A percentile compares a stretch with the other conserved stretches of the same genome.
Conservation (phyloP, 2,797 vertebrate species). For the Hypotaenidia philippensis region DNA sequence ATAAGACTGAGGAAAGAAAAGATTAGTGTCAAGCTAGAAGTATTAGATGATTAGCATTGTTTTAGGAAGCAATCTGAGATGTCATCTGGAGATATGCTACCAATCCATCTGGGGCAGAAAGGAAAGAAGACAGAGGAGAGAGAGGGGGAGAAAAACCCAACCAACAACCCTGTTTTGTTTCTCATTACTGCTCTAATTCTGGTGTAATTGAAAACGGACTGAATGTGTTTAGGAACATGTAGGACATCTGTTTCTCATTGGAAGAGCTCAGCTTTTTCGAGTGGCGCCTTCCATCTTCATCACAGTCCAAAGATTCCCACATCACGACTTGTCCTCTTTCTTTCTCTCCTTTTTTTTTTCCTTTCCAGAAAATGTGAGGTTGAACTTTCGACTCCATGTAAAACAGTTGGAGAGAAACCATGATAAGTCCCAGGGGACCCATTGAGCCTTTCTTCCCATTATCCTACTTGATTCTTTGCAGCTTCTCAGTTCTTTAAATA, state of each 20-base stretch:
- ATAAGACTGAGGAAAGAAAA: background rate
- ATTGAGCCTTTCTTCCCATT: slow-evolving; percentile 65
- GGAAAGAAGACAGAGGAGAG: background rate
- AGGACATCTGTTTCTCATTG: slow-evolving; percentile 86
- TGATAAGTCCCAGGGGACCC: slow-evolving; percentile 41
- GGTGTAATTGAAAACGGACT: slow-evolving; percentile 74
- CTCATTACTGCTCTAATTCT: slow-evolving; percentile 73
- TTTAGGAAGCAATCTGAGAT: slow-evolving; percentile 40
- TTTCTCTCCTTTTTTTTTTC: slow-evolving; percentile 25
- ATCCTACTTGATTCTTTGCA: slow-evolving; percentile 64
- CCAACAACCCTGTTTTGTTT: slow-evolving; percentile 65
- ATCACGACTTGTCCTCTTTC: slow-evolving; percentile 77
- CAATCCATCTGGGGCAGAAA: slow-evolving; percentile 7
- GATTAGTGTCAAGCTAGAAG: slow-evolving; percentile 32
- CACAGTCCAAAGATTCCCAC: slow-evolving; percentile 80
- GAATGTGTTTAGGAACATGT: slow-evolving; percentile 76
- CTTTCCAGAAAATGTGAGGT: slow-evolving; percentile 76
- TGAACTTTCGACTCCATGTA: slow-evolving; percentile 84
- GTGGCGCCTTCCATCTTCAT: slow-evolving; percentile 78
- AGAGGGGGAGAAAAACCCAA: background rate
- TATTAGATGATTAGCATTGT: slow-evolving; percentile 2
- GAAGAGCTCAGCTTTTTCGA: slow-evolving; percentile 76
- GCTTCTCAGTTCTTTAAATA: slow-evolving; percentile 43
- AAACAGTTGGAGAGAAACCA: slow-evolving; percentile 70
- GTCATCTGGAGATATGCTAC: slow-evolving; percentile 52